Evolutionary conservation across 1,140 invertebrate species (phyloP), one percentile per base, ranked within the genome.

Genomic region (Portunus trituberculatus): DNA sequence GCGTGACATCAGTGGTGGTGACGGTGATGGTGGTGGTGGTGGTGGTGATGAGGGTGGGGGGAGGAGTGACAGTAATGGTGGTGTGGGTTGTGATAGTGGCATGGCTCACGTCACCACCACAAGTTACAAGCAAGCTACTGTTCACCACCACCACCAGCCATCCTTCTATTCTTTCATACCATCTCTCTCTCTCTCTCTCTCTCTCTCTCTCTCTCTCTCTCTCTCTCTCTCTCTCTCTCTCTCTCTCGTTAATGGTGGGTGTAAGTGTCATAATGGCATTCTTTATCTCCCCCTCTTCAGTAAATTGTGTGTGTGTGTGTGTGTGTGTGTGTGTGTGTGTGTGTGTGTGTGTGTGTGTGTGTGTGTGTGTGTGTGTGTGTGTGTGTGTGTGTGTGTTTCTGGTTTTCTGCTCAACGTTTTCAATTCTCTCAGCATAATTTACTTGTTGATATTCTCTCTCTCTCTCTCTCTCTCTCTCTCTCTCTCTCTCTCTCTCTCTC

Each of bases 341-440:
- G 39, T 39, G 39, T 29, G 16, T 87, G 29, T 20, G 32, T 88
- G 14, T 88, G 86, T 31, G 6, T 32, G 86, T 87, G 39, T 87
- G n/a, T 87, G n/a, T 87, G 39, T 87, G 16, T 87, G n/a, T 87
- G n/a, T 87, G n/a, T 87, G 84, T 87, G 84, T 87, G 84, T 87
- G 84, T 87, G 84, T 87, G 84, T 87, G 84, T 87, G 84, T 87
- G 84, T 87, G 84, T 87, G n/a, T 87, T 16, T 59, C 3, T 59
- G 52, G 39, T 39, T 39, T 39, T 6, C 39, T 39, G 1, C 1
- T 39, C 39, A 39, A 39, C 39, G 39, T 39, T 39, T 39, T 39
- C 1, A 39, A 39, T 7, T 52, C 39, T 39, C 1, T 39, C 39
- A 39, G 39, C 39, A 6, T 39, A 39, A 39, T 39, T 39, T 39